A percentile compares a stretch with the other conserved stretches of the same genome.
Conservation (phyloP, 2,888 invertebrate species). For the Metalampra italica region DNA sequence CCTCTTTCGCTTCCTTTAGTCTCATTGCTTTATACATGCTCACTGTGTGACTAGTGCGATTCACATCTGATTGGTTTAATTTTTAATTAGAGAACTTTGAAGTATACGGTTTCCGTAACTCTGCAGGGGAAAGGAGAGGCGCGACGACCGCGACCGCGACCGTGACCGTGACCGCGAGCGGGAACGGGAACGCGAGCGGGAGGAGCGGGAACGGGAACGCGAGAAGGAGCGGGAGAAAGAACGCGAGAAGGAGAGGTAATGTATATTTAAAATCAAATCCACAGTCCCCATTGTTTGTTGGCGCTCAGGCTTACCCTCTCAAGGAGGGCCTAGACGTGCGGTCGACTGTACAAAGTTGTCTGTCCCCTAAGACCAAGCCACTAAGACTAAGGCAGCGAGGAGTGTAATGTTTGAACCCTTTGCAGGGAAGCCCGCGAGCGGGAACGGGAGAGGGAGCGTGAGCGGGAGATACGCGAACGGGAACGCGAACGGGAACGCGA, state of each 20-base stretch:
- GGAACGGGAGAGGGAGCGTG: conserved; percentile 53
- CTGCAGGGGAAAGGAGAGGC: conserved; percentile 33
- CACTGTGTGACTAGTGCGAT: no score
- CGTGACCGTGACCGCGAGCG: conserved; percentile 29
- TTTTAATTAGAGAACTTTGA: no score
- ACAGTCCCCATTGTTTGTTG: no score
- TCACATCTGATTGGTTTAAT: no score
- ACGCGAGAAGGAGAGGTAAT: conserved; percentile 48
- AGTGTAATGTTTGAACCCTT: conserved; percentile 1
- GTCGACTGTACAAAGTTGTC: no score
- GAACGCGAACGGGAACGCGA: conserved; percentile 58
- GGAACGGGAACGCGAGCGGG: conserved; percentile 22
- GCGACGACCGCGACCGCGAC: conserved; percentile 27
- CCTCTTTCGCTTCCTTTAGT: no score
- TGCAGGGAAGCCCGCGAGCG: conserved; percentile 44
- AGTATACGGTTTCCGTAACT: neutral
- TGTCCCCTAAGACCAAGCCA: no score
- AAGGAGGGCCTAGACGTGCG: no score
- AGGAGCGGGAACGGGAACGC: conserved; percentile 43
- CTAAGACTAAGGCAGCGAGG: no score
- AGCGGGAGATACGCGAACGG: conserved; percentile 47
- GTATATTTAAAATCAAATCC: no score
- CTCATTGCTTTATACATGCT: no score
- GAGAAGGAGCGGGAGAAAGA: conserved; percentile 57
- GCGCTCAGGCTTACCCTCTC: no score